Conservation (phyloP, 2,113 vertebrate genomes). For the Plotosus lineatus region DNA sequence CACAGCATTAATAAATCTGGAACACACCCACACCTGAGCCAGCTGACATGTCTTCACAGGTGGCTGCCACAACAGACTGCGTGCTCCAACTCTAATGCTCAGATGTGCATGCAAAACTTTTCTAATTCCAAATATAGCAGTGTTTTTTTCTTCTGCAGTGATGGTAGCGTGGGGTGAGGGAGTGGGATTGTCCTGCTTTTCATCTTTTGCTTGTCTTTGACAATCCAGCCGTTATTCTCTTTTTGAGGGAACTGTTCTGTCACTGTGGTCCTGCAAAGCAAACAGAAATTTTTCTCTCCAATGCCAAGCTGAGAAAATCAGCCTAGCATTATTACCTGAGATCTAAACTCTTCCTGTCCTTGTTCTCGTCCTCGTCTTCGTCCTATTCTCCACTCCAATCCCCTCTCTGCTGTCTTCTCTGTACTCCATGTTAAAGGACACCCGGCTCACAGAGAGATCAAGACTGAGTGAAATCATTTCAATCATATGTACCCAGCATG, state of each 20-base stretch:
- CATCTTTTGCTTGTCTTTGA: conserved; percentile 33
- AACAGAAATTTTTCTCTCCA: conserved; percentile 43
- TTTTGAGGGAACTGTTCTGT: conserved; percentile 24
- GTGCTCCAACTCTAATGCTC: not conserved
- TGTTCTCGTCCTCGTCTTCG: not conserved
- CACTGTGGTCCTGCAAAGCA: conserved; percentile 32
- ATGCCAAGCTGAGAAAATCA: conserved; percentile 32
- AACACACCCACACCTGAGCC: conserved; percentile 45
- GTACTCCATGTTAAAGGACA: conserved; percentile 6
- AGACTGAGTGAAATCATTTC: conserved; percentile 30
- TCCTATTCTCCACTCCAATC: not conserved
- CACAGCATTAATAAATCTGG: conserved; percentile 40
- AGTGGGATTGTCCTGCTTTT: not conserved
- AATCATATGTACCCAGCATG: conserved; percentile 30
- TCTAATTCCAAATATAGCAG: conserved; percentile 14
- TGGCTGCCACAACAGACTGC: conserved; percentile 19
- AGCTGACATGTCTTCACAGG: conserved; percentile 41
- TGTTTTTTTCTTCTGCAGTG: not conserved
- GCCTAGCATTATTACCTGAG: conserved; percentile 37
- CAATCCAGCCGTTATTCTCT: conserved; percentile 11
- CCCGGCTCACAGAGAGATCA: conserved; percentile 20
- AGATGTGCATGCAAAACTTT: conserved; percentile 14
- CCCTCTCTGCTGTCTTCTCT: conserved; percentile 1
- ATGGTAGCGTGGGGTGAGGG: too few species aligned
- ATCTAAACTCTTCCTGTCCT: conserved; percentile 16